Conservation (phyloP, 2,797 vertebrate genomes). For the Pseudochaenichthys georgianus region DNA sequence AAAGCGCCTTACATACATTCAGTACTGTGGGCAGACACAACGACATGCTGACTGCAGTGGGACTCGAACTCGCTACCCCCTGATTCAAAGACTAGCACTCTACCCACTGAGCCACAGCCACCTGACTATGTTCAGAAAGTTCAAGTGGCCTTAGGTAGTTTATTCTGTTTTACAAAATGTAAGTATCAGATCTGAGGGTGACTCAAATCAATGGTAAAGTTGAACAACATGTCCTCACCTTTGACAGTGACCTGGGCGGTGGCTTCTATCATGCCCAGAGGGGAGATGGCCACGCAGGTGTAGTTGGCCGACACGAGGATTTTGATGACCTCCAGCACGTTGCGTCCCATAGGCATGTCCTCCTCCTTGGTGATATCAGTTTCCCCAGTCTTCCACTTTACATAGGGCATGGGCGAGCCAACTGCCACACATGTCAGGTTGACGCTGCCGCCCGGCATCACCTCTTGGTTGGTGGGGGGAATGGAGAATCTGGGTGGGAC, state of each 20-base stretch:
- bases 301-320: slow-evolving; percentile 95
- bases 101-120: no score
- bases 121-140: neutral
- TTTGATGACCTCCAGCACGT: slow-evolving; percentile 94
- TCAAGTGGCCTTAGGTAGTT: slow-evolving; percentile 2
- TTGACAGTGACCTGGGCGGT: slow-evolving; percentile 97
- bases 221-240: slow-evolving; percentile 83
- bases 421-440: slow-evolving; percentile 97
- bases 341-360: slow-evolving; percentile 95
- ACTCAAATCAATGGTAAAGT: slow-evolving; percentile 1
- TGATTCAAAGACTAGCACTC: no score
- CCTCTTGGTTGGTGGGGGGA: slow-evolving; percentile 94
- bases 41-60: no score
- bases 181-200: neutral
- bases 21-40: no score
- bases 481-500: slow-evolving; percentile 97
- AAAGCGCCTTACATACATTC: no score
- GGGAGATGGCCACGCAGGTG: slow-evolving; percentile 96
- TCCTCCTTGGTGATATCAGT: slow-evolving; percentile 94
- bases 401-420: slow-evolving; percentile 96
- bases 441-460: slow-evolving; percentile 97
- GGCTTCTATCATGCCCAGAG: slow-evolving; percentile 95
- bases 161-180: slow-evolving; percentile 10
- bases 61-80: no score
- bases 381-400: slow-evolving; percentile 93